Conservation (phyloP, 2,888 invertebrate species). For the Drosophila bunnanda region DNA sequence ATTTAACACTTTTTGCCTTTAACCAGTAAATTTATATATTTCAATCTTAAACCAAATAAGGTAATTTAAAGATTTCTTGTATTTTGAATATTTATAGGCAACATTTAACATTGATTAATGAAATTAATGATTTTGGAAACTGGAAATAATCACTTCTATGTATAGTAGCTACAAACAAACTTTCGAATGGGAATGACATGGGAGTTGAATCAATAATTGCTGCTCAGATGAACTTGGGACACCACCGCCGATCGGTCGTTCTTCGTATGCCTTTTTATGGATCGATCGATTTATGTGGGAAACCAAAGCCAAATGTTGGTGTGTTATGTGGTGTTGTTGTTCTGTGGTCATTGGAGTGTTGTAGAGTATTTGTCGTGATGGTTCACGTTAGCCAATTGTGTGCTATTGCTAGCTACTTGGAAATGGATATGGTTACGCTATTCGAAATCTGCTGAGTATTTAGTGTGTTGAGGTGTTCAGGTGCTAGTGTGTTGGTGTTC, state of each 20-base stretch:
- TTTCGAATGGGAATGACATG: slow-evolving; percentile 1
- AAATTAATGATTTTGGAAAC: neutral
- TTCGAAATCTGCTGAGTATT: slow-evolving; percentile 22
- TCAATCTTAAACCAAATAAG: neutral
- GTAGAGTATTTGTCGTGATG: slow-evolving; percentile 7
- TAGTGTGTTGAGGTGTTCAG: slow-evolving; percentile 27
- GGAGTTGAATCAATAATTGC: slow-evolving; percentile 45
- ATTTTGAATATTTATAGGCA: neutral
- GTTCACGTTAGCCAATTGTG: slow-evolving; percentile 43
- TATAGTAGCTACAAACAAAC: neutral
- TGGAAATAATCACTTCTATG: neutral
- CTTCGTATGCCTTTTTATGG: slow-evolving; percentile 38
- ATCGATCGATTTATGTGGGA: slow-evolving; percentile 15
- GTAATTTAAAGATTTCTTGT: neutral
- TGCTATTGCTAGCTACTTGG: slow-evolving; percentile 37
- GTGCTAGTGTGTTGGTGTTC: slow-evolving; percentile 27
- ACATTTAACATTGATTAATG: neutral
- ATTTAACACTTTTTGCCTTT: neutral
- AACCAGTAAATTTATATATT: neutral
- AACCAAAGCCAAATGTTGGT: slow-evolving; percentile 20
- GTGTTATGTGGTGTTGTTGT: slow-evolving; percentile 13
- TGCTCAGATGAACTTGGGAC: slow-evolving; percentile 61
- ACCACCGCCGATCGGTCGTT: slow-evolving; percentile 42
- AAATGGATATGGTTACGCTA: slow-evolving; percentile 23
- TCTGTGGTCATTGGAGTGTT: neutral